Percentiles rank a stretch among this genome's conserved stretches.
These are phyloP conservation scores for Pan paniscus DNA, from an alignment of 2,113 vertebrate genomes.

Conservation along the genomic window DNA sequence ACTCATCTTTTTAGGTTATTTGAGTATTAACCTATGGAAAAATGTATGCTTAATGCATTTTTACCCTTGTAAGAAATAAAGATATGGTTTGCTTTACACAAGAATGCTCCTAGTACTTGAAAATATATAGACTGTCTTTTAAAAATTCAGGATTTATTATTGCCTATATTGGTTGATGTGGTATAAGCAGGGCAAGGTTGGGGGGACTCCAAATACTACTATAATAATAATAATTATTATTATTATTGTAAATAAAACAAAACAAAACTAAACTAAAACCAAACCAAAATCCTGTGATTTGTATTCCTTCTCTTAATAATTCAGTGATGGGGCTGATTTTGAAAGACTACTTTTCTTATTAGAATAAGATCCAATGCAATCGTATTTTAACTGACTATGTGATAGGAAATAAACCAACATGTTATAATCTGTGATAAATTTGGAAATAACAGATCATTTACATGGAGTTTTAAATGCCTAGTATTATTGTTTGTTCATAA, in stretches of 20 bases:
- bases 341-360: neutral
- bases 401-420: neutral
- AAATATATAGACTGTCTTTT: neutral
- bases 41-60: neutral
- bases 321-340: neutral
- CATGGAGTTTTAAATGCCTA: neutral
- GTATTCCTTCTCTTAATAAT: neutral
- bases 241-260: too few relatives aligned
- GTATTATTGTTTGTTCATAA: neutral
- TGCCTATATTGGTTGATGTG: neutral
- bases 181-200: neutral
- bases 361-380: neutral
- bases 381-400: neutral
- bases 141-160: neutral
- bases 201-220: too few relatives aligned
- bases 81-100: neutral
- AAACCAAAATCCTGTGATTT: neutral
- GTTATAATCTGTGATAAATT: neutral
- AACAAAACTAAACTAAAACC: neutral
- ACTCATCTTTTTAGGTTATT: neutral
- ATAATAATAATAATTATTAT: too few relatives aligned
- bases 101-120: neutral
- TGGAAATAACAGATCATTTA: neutral
- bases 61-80: neutral
- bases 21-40: neutral